Evolutionary conservation across 2,888 invertebrate species (phyloP), one percentile per base, ranked within the genome.

Genomic region (Diadromus collaris): DNA sequence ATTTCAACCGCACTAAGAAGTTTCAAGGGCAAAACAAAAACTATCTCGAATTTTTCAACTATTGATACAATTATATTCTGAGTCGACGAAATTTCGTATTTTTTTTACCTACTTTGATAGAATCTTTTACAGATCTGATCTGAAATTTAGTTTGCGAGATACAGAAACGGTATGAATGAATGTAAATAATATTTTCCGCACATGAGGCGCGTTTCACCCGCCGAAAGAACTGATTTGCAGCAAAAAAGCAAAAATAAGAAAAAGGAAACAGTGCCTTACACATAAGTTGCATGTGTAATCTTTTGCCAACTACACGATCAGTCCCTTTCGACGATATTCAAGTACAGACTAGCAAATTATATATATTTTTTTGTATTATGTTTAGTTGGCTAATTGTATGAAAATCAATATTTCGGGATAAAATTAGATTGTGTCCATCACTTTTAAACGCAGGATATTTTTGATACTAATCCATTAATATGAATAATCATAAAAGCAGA

Each of bases 181-280:
- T 56, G 64, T 56, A 72, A 63, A 65, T 54, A 72, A n/a, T 21
- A 32, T 56, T 46, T 44, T 65, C 21, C 19, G 58, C 58, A 27
- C 58, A 58, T 46, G 19, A 27, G 65, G 41, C 61, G 29, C 63
- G 38, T 63, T 27, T 19, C 13, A 16, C 10, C 32, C n/a, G 46
- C 60, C 67, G 58, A 58, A 79, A 56, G 13, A 76, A 79, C 64
- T 64, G 58, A 72, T 78, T 64, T 73, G 60, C 21, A 7, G 58
- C 29, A 9, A 48, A 19, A 48, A 48, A 19, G 7, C 10, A 41
- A 41, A n/a, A 16, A 68, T 44, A 48, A 58, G 16, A 29, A 48
- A 41, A 41, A 16, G 38, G 51, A 54, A 70, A 60, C 27, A 67
- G 77, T 74, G 77, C 77, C 76, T 80, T 80, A 67, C 19, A 51